Conservation (phyloP, 2,113 vertebrate genomes). For the Channa argus region DNA sequence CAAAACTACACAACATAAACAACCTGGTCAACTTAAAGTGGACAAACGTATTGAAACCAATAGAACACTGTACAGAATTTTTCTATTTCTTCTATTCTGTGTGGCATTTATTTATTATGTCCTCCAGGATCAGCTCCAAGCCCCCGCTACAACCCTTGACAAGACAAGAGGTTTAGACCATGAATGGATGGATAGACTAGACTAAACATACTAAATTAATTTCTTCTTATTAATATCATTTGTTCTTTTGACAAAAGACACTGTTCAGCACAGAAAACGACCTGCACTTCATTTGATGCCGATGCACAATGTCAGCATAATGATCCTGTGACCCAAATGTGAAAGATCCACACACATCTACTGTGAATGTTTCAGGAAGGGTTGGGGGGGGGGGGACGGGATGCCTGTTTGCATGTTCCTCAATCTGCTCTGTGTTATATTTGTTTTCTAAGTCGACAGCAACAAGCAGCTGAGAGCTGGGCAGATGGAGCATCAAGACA, state of each 20-base stretch:
- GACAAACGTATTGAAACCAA: too few relatives aligned
- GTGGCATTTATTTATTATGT: too few relatives aligned
- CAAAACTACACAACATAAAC: too few relatives aligned
- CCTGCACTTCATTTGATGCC: neutral
- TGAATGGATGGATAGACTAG: too few relatives aligned
- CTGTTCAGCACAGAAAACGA: neutral
- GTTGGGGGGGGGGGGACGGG: conserved; percentile 23
- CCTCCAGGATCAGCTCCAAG: too few relatives aligned
- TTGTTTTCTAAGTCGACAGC: neutral
- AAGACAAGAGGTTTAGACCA: too few relatives aligned
- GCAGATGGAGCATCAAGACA: conserved; percentile 29
- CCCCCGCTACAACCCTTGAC: too few relatives aligned
- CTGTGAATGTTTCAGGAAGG: conserved; percentile 11
- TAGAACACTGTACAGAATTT: too few relatives aligned
- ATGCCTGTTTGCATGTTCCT: conserved; percentile 9
- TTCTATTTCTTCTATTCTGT: too few relatives aligned
- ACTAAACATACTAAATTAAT: neutral
- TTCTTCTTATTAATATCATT: neutral
- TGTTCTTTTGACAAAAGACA: too few relatives aligned
- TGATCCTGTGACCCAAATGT: conserved; percentile 38
- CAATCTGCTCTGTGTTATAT: neutral
- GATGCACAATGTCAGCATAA: conserved; percentile 6
- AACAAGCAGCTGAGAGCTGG: conserved; percentile 23
- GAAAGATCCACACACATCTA: conserved; percentile 21
- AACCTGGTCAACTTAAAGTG: too few relatives aligned